Base-by-base conservation (phyloP, 30 jellyfish, hydroid and myxozoan genomes). In the Euphysa ruthae region DNA sequence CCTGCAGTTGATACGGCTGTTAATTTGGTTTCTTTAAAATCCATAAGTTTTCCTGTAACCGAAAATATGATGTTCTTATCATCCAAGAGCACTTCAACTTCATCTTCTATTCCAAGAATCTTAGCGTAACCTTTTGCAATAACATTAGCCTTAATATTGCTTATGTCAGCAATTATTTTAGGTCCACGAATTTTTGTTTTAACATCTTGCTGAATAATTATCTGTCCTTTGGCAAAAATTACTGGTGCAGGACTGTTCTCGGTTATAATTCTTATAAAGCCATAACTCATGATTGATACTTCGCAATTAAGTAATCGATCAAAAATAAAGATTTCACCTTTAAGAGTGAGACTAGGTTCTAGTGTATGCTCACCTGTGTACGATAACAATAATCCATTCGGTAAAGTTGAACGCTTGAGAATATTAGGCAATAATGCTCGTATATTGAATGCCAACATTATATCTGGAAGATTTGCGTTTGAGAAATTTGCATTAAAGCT, bases 221-320 rank as follows among this genome's bases (percentile, higher is more conserved):
- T 73, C 69, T 71, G 92, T 13, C 98, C 95, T 29, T 76, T 71
- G 38, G 95, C 98, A 18, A 81, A 82, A 32, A 90, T 81, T 18
- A 90, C 93, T 49, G 98, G 98, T 0, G 98, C 98, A 55, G 98
- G 98, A 52, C 98, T 90, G 62, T 90, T 90, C 8, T 81, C 92
- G 13, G 98, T 90, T 19, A 90, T 63, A 13, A 90, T 50, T 25
- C 25, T 56, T n/a, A 90, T 68, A 43, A 81, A 32, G 4, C 82
- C 88, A 21, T 92, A 92, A 49, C 72, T 92, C 14, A 63, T 69
- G 32, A 90, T 44, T n/a, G 54, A 66, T 14, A 90, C 88, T 0
- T 75, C 78, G 61, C 95, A 81, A 19, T 84, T 58, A 22, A 90
- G 61, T 1, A 58, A 30, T 23, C 98, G 68, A 1, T 94, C 98